These are phyloP conservation scores for Stichodactyla mertensii DNA, from an alignment of 64 coral and sea anemone genomes.

Conservation along the genomic window DNA sequence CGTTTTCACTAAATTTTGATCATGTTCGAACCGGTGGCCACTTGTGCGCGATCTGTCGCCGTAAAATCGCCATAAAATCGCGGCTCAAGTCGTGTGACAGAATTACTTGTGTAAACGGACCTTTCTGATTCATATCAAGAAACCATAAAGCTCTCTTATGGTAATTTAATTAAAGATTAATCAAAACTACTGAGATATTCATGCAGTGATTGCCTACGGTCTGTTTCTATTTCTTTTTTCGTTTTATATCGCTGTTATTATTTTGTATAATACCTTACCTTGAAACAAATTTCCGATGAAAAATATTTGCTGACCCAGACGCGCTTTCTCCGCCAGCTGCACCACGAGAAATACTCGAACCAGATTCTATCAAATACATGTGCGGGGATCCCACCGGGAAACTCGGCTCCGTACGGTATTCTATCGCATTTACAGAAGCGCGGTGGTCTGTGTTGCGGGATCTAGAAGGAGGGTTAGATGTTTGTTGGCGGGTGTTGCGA, in stretches of 20 bases:
- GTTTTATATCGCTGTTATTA: background rate
- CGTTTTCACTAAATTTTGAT: too few relatives aligned
- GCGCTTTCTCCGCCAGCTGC: conserved; percentile 15
- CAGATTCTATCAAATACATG: conserved; percentile 58
- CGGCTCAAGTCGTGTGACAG: too few relatives aligned
- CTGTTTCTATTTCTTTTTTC: background rate
- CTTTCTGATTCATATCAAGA: too few relatives aligned
- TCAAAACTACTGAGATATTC: too few relatives aligned
- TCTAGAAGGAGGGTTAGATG: conserved; percentile 17
- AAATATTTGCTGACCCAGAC: background rate
- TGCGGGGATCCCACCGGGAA: conserved; percentile 44
- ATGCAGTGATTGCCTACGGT: too few relatives aligned
- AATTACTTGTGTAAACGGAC: too few relatives aligned
- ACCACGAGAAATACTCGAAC: conserved; percentile 45
- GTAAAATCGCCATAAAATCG: too few relatives aligned
- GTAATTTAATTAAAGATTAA: too few relatives aligned
- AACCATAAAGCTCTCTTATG: too few relatives aligned
- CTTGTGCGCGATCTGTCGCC: too few relatives aligned
- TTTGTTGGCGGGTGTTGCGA: conserved; percentile 49
- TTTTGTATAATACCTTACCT: background rate
- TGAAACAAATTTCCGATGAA: conserved; percentile 8
- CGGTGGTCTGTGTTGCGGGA: conserved; percentile 16
- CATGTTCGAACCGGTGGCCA: too few relatives aligned
- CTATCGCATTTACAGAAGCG: conserved; percentile 4
- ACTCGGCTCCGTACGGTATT: conserved; percentile 24